Conservation (phyloP, 2,888 invertebrate species). For the Lasius platythorax region DNA sequence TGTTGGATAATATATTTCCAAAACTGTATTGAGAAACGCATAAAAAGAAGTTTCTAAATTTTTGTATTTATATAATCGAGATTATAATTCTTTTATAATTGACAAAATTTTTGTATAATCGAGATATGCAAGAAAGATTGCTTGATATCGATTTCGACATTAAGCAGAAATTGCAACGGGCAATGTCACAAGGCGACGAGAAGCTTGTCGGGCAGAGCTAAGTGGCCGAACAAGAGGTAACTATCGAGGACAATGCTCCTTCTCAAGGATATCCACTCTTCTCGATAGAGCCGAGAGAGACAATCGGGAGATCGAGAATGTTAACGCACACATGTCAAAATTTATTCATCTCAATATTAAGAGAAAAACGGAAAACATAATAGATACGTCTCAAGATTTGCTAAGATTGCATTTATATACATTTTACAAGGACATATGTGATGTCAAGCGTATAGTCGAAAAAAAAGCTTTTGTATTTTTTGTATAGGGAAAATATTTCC, state of each 20-base stretch:
- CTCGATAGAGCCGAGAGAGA: slow-evolving; percentile 27
- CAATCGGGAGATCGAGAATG: slow-evolving; percentile 32
- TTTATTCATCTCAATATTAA: neutral
- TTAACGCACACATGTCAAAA: slow-evolving; percentile 20
- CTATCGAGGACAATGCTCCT: slow-evolving; percentile 81
- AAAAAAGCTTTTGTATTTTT: neutral
- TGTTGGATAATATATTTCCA: neutral
- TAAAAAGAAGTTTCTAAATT: neutral
- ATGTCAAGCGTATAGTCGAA: neutral
- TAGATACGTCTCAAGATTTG: neutral
- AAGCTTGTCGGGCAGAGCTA: slow-evolving; percentile 45
- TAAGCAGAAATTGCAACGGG: slow-evolving; percentile 52
- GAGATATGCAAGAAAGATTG: slow-evolving; percentile 8
- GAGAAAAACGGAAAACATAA: neutral
- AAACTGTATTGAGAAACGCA: neutral
- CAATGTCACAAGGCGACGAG: slow-evolving; percentile 65
- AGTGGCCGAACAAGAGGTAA: slow-evolving; percentile 63
- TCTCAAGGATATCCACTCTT: slow-evolving; percentile 82
- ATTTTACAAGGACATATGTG: neutral
- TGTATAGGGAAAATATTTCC: neutral
- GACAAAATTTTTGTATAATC: neutral
- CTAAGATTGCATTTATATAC: neutral
- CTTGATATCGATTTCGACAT: slow-evolving; percentile 25
- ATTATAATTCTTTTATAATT: slow-evolving; percentile 1
- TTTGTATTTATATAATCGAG: neutral